Conservation (phyloP, 2,888 invertebrate genomes). For the Fissipunctia ypsillon region DNA sequence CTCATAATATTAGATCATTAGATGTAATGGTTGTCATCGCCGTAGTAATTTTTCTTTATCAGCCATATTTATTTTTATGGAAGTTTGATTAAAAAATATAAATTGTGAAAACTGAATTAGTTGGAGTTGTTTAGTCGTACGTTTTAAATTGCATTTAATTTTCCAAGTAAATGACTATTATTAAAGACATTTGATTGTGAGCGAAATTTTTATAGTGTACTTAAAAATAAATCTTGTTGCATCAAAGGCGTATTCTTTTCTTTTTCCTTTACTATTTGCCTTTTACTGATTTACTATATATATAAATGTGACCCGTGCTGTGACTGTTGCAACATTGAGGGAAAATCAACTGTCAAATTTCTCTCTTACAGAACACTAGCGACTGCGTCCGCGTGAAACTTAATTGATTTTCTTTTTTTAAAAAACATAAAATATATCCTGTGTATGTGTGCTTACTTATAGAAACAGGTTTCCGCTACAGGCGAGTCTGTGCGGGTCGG, state of each 20-base stretch:
- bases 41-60: constrained; percentile 17
- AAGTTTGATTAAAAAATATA: constrained; percentile 25
- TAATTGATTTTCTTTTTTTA: no score
- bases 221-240: constrained; percentile 60
- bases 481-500: no score
- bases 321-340: neutral
- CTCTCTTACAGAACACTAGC: neutral
- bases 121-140: constrained; percentile 55
- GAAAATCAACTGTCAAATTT: neutral
- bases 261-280: neutral
- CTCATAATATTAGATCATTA: constrained; percentile 14
- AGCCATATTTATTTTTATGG: constrained; percentile 42
- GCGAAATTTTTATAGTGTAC: constrained; percentile 55
- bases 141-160: constrained; percentile 66
- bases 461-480: no score
- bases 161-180: constrained; percentile 55
- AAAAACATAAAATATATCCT: no score
- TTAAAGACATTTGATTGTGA: constrained; percentile 65
- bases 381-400: no score
- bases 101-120: constrained; percentile 43
- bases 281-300: neutral
- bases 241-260: constrained; percentile 30
- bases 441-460: no score
- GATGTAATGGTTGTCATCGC: constrained; percentile 35
- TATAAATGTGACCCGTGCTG: neutral